Conservation (phyloP, 2,888 invertebrate genomes). For the Polydrusus pterygomalis region DNA sequence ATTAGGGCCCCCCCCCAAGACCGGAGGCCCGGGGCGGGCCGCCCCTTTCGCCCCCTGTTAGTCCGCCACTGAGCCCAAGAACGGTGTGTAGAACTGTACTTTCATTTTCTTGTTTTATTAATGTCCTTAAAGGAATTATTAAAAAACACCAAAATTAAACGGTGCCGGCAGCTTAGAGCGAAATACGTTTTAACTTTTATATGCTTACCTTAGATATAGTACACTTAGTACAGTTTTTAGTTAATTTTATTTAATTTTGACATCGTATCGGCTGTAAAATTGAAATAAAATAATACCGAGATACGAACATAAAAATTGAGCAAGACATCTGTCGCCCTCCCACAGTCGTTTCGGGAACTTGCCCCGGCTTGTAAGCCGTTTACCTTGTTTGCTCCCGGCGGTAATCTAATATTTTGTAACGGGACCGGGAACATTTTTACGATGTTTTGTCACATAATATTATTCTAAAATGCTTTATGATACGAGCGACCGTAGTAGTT, state of each 20-base stretch:
- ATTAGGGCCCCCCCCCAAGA: too few species aligned
- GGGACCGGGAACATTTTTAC: constrained; percentile 43
- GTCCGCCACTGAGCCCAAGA: too few species aligned
- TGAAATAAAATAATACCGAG: constrained; percentile 2
- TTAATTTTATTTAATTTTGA: neutral
- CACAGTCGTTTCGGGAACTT: neutral
- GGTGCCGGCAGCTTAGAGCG: too few species aligned
- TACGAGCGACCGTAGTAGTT: constrained; percentile 17
- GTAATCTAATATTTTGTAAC: constrained; percentile 47
- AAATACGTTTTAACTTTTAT: too few species aligned
- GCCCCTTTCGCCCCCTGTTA: too few species aligned
- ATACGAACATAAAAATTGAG: constrained; percentile 4
- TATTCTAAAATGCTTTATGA: constrained; percentile 30
- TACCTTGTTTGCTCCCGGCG: constrained; percentile 32
- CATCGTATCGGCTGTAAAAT: neutral
- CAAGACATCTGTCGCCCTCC: constrained; percentile 27
- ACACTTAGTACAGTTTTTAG: too few species aligned
- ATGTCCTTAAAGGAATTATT: too few species aligned
- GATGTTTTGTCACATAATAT: constrained; percentile 50
- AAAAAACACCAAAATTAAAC: too few species aligned
- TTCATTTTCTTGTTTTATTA: too few species aligned
- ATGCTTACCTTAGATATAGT: too few species aligned
- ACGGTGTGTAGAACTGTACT: too few species aligned
- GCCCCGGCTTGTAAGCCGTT: constrained; percentile 22
- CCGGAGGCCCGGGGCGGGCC: too few species aligned